Evolutionary conservation across 2,797 vertebrate genomes (phyloP).

Genomic region (Loriculus beryllinus): DNA sequence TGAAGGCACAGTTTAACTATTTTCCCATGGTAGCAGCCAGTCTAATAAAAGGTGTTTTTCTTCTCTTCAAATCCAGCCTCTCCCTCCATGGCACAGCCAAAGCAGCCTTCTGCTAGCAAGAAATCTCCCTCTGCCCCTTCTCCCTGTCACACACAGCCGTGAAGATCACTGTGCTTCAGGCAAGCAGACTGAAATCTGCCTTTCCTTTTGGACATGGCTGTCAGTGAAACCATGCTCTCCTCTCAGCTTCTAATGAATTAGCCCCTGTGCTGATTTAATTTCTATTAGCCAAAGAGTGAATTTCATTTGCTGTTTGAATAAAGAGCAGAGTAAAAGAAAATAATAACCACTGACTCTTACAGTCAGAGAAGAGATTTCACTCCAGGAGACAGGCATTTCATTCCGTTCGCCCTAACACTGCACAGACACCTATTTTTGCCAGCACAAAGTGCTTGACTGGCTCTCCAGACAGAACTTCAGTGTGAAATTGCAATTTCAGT

Average conservation of each 20-base stretch:
- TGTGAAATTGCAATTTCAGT: slow-evolving; percentile 18
- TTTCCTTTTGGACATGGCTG: background rate
- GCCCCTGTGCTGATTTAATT: background rate
- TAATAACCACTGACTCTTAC: background rate
- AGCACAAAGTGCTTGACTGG: background rate
- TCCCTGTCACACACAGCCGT: background rate
- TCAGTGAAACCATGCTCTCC: background rate
- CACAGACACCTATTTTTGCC: background rate
- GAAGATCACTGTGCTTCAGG: background rate
- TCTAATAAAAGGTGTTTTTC: background rate
- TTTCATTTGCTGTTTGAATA: background rate
- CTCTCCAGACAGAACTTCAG: background rate
- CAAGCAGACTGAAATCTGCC: background rate
- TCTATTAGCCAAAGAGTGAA: background rate
- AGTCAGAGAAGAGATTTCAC: background rate
- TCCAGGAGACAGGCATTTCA: background rate
- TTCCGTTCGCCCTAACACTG: background rate
- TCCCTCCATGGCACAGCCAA: background rate
- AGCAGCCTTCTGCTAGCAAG: background rate
- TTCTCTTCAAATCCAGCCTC: background rate
- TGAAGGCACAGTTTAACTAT: background rate
- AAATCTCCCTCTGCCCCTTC: background rate
- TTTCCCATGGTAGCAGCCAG: background rate
- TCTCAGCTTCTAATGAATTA: background rate
- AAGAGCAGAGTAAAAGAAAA: background rate